Conservation (phyloP, 1,140 invertebrate genomes). For the Panagrolaimus sp. region DNA sequence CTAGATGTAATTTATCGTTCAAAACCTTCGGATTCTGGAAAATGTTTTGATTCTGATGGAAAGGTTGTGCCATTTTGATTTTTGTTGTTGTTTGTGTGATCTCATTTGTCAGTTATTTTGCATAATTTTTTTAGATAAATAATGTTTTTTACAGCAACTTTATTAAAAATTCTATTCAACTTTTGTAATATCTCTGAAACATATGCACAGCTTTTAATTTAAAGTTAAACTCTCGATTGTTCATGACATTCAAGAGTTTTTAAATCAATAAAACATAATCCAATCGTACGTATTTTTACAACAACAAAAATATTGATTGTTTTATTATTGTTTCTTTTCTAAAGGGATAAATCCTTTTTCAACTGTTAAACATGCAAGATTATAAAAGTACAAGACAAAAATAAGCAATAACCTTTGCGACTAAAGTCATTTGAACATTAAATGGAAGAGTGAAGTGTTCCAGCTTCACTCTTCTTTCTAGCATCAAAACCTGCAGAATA, state of each 20-base stretch:
- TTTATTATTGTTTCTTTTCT: not conserved
- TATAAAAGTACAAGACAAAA: conserved; percentile 40
- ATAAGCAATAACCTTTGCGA: conserved; percentile 39
- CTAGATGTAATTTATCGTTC: not conserved
- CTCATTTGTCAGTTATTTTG: no score
- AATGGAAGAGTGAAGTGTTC: no score
- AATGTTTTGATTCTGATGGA: conserved; percentile 1
- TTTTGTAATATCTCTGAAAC: no score
- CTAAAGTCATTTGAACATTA: conserved; percentile 24
- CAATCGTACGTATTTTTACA: no score
- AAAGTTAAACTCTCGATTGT: no score
- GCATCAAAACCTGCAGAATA: conserved; percentile 46
- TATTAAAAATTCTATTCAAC: no score
- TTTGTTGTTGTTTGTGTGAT: not conserved
- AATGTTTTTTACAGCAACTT: no score
- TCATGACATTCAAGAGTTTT: no score
- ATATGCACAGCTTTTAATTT: no score
- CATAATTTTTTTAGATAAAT: no score
- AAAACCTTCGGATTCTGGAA: not conserved
- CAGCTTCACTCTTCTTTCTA: conserved; percentile 47
- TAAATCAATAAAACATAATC: no score
- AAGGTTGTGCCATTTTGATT: conserved; percentile 2
- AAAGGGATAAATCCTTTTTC: conserved; percentile 43
- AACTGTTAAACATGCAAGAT: conserved; percentile 30
- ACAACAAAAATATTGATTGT: no score